phyloP scores from a whole-genome alignment of 2,888 invertebrate genomes.

The Xylota segnis region DNA sequence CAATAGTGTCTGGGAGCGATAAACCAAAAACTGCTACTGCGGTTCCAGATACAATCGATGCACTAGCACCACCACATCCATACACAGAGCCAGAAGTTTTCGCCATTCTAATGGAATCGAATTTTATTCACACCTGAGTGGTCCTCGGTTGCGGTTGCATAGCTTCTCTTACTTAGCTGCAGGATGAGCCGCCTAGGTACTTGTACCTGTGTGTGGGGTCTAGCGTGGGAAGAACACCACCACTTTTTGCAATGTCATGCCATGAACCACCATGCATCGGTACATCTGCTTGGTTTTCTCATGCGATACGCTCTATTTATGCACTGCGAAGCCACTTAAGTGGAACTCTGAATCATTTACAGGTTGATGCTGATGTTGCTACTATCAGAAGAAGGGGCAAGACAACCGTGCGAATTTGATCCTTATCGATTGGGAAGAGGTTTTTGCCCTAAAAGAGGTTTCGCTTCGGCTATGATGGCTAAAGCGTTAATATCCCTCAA shows the following conservation, averaged over 20 bases:
- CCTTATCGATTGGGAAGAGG: conserved; percentile 29
- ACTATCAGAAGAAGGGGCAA: conserved; percentile 26
- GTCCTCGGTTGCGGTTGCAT: conserved; percentile 49
- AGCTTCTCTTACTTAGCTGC: conserved; percentile 3
- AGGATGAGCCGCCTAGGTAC: too few species aligned
- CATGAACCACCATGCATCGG: conserved; percentile 51
- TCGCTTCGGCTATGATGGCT: neutral
- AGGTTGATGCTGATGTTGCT: conserved; percentile 45
- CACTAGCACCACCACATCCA: neutral
- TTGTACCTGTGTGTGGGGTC: conserved; percentile 33
- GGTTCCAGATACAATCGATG: conserved; percentile 42
- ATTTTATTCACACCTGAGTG: conserved; percentile 68
- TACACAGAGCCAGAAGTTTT: conserved; percentile 1
- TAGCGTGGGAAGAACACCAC: conserved; percentile 63
- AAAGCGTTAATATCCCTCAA: neutral
- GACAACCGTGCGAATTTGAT: conserved; percentile 58
- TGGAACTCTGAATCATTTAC: conserved; percentile 68
- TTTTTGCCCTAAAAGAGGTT: conserved; percentile 9
- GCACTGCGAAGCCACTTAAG: conserved; percentile 58
- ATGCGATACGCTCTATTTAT: conserved; percentile 70
- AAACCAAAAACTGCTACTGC: conserved; percentile 36
- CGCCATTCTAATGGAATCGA: conserved; percentile 51
- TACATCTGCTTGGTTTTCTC: conserved; percentile 62
- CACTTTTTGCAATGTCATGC: conserved; percentile 34
- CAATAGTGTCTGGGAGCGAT: conserved; percentile 53